Evolutionary conservation across 1,140 invertebrate species (phyloP).

Genomic region (Tyrophagus putrescentiae): DNA sequence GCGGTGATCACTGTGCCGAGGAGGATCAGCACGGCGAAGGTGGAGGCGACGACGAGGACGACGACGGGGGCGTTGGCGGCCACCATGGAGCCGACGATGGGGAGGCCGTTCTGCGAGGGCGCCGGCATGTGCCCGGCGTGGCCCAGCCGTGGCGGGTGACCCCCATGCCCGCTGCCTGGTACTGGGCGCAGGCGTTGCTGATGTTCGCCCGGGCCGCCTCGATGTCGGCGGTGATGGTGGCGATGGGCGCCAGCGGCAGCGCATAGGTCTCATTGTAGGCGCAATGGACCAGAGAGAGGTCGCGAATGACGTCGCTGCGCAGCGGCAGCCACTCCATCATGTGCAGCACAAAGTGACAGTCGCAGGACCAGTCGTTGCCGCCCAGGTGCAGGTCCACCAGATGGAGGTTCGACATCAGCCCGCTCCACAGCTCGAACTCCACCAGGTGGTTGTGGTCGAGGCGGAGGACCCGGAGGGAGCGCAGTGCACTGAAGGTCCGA

Average conservation of each 20-base stretch:
- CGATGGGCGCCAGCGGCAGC: conserved; percentile 34
- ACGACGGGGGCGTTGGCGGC: conserved; percentile 19
- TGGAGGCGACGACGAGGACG: conserved; percentile 16
- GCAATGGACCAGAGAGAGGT: conserved; percentile 60
- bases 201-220: background rate
- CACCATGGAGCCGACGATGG: conserved; percentile 43
- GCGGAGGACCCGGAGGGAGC: conserved; percentile 58
- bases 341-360: conserved; percentile 62
- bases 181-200: background rate
- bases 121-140: too few species aligned
- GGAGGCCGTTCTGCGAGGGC: too few species aligned
- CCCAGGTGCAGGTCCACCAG: conserved; percentile 55
- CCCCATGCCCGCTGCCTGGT: background rate
- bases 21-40: conserved; percentile 46
- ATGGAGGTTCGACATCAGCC: conserved; percentile 49
- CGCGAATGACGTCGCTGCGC: conserved; percentile 59
- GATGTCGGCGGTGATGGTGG: conserved; percentile 50
- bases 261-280: conserved; percentile 45
- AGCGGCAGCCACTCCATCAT: conserved; percentile 37
- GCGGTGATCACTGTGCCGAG: conserved; percentile 41
- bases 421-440: conserved; percentile 65
- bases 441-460: conserved; percentile 68
- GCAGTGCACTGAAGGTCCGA: conserved; percentile 56
- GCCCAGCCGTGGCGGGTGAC: too few species aligned
- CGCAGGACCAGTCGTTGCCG: conserved; percentile 71